phyloP scores from a whole-genome alignment of 53 echinoderm and acorn worm genomes.

The Echinarachnius parma region DNA sequence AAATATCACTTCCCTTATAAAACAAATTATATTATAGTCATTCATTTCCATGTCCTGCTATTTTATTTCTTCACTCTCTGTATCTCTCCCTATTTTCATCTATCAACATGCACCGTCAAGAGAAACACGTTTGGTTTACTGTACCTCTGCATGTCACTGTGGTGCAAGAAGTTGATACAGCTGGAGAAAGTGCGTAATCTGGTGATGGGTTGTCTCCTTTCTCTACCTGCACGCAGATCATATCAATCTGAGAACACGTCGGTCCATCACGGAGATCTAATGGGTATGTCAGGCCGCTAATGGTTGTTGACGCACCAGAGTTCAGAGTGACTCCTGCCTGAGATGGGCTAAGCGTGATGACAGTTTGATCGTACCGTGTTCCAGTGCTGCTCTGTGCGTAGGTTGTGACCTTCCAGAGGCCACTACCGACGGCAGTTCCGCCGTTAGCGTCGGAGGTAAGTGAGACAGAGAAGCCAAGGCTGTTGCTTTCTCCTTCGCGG shows the following conservation, averaged over 20 bases:
- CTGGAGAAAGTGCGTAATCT: slow-evolving; percentile 37
- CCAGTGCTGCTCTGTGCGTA: slow-evolving; percentile 61
- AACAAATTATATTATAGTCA: too few relatives aligned
- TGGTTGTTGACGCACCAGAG: slow-evolving; percentile 17
- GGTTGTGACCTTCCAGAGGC: slow-evolving; percentile 57
- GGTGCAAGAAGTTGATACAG: slow-evolving; percentile 15
- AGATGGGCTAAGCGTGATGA: slow-evolving; percentile 24
- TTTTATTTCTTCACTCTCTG: too few relatives aligned
- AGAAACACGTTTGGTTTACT: too few relatives aligned
- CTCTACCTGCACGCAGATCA: slow-evolving; percentile 56
- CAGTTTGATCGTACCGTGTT: slow-evolving; percentile 15
- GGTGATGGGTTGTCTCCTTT: slow-evolving; percentile 37
- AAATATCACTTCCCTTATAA: too few relatives aligned
- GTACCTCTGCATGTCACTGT: slow-evolving; percentile 62
- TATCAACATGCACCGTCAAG: too few relatives aligned
- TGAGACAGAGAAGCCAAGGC: slow-evolving; percentile 40
- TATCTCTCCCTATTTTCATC: too few relatives aligned
- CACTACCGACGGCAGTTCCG: slow-evolving; percentile 49
- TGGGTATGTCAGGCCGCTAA: slow-evolving; percentile 34
- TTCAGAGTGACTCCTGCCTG: slow-evolving; percentile 37
- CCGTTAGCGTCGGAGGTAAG: slow-evolving; percentile 37
- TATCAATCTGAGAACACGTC: slow-evolving; percentile 48
- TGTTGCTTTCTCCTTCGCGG: slow-evolving; percentile 39
- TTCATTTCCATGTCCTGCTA: too few relatives aligned
- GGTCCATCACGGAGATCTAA: slow-evolving; percentile 35